Base-by-base conservation (phyloP, 2,797 vertebrate genomes). In the Trichosurus vulpecula region DNA sequence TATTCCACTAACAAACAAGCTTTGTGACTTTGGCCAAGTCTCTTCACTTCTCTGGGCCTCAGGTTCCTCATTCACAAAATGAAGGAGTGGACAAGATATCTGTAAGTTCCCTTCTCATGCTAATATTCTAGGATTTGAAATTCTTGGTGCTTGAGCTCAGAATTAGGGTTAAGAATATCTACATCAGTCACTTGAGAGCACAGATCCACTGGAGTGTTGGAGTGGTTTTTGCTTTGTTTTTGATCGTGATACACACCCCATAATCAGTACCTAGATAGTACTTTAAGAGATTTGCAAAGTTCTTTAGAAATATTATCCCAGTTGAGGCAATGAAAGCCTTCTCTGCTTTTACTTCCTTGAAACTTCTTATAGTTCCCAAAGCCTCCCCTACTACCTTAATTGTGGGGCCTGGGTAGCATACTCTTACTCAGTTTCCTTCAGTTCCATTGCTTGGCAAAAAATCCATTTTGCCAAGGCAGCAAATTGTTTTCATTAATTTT, bases 271-370 rank as follows among this genome's bases (percentile, higher is more conserved):
- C 8, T 87, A 27, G 31, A 22, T 87, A 47, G 74, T 27, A 87
- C 10, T 87, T 11, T 87, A 11, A 87, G 31, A 87, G 74, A 87
- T 29, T 47, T 51, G 41, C 41, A 47, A 87, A 47, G 41, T 87
- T 47, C 2, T 51, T 87, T 87, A 87, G 93, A 94, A 96, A 56
- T 94, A 89, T 66, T 29, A 10, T 92, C 91, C 95, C 95, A 92
- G 57, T 11, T 93, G 95, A 97, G 55, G 93, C 29, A 89, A 92
- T 61, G 74, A 94, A 96, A 94, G 93, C 92, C 51, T 58, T 51
- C 25, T 81, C 90, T 52, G 81, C 57, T 95, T 93, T 58, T 56
- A 58, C 54, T 87, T 89, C 95, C 47, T 54, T 55, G 54, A n/a
- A n/a, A 96, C 74, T 96, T 95, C 93, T 55, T 47, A 11, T 53